Conservation (phyloP, 2,888 invertebrate genomes). For the Sialis lutaria region DNA sequence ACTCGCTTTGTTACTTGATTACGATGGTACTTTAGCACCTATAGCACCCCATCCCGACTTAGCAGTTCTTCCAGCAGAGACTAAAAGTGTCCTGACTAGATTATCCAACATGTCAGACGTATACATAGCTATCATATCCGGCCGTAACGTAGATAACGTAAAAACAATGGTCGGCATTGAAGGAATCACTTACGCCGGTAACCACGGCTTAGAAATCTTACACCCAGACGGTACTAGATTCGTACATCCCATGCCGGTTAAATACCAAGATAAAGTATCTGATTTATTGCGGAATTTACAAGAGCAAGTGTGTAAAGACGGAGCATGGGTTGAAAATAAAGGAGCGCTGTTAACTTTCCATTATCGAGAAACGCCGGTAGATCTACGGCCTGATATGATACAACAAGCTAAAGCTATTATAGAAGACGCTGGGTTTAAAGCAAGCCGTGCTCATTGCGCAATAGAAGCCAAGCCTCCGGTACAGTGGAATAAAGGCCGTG, state of each 20-base stretch:
- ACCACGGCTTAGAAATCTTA: slow-evolving; percentile 73
- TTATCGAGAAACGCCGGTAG: slow-evolving; percentile 63
- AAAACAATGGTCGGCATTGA: slow-evolving; percentile 84
- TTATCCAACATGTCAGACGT: slow-evolving; percentile 73
- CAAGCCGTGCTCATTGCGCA: slow-evolving; percentile 68
- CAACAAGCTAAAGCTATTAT: slow-evolving; percentile 57
- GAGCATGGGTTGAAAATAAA: slow-evolving; percentile 87
- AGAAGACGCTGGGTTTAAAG: slow-evolving; percentile 57
- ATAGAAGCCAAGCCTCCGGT: slow-evolving; percentile 84
- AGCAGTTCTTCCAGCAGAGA: slow-evolving; percentile 70
- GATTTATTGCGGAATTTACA: slow-evolving; percentile 61
- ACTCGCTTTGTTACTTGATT: slow-evolving; percentile 66
- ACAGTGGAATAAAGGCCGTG: slow-evolving; percentile 81
- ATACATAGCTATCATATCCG: slow-evolving; percentile 74
- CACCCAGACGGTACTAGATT: slow-evolving; percentile 84
- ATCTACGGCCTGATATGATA: slow-evolving; percentile 47
- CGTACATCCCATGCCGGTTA: slow-evolving; percentile 78
- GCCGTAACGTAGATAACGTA: slow-evolving; percentile 72
- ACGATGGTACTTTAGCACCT: slow-evolving; percentile 77
- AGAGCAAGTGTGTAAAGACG: slow-evolving; percentile 70
- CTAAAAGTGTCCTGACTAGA: slow-evolving; percentile 65
- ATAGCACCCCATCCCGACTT: slow-evolving; percentile 81
- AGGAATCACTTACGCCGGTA: slow-evolving; percentile 80
- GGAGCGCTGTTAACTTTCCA: slow-evolving; percentile 76
- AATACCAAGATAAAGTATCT: slow-evolving; percentile 64